These are phyloP conservation scores for Centropus unirufus DNA, from an alignment of 2,113 vertebrate species.

Conservation along the genomic window DNA sequence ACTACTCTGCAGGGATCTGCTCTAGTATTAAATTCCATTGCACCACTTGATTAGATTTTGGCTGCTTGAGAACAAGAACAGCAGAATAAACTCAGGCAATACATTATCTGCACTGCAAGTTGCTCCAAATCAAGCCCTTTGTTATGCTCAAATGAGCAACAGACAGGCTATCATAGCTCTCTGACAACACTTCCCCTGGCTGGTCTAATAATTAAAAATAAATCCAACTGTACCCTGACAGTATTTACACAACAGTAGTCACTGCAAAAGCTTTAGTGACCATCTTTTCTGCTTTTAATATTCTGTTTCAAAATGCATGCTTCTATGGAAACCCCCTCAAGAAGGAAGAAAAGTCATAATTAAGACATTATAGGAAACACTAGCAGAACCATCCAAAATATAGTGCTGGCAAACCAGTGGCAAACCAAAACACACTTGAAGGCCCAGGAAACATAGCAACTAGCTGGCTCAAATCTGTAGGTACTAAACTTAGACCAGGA, in stretches of 20 bases:
- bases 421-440: background rate
- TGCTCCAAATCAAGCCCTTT: constrained; percentile 33
- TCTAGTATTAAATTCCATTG: background rate
- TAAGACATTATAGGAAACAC: background rate
- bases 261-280: background rate
- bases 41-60: constrained; percentile 10
- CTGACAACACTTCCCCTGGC: constrained; percentile 48
- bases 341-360: background rate
- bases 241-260: constrained; percentile 43
- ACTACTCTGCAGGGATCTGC: background rate
- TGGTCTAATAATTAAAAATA: constrained; percentile 64
- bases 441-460: background rate
- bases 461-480: background rate
- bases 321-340: background rate
- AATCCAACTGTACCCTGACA: constrained; percentile 11
- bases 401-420: background rate
- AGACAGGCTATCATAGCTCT: constrained; percentile 40
- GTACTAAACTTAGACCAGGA: background rate
- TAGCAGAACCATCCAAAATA: background rate
- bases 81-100: background rate
- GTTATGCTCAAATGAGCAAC: constrained; percentile 58
- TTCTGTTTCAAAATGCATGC: background rate
- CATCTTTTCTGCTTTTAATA: background rate
- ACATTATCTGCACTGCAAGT: constrained; percentile 29
- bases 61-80: constrained; percentile 4